Conservation (phyloP, 2,113 vertebrate species). For the Phaethornis superciliosus region DNA sequence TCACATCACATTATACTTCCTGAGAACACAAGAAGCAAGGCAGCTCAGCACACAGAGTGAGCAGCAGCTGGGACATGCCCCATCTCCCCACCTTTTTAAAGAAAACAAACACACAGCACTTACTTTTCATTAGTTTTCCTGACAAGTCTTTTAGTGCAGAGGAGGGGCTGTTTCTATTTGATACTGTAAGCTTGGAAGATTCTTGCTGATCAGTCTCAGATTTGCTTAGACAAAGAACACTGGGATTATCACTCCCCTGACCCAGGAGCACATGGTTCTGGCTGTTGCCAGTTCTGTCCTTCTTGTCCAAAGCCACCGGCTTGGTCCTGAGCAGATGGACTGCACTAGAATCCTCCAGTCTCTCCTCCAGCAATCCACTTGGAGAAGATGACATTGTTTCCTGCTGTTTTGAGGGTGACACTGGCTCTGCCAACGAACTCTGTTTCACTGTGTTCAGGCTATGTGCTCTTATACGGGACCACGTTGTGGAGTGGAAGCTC, state of each 20-base stretch:
- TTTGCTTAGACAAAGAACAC: slow-evolving; percentile 42
- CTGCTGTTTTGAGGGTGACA: slow-evolving; percentile 75
- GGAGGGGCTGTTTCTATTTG: slow-evolving; percentile 80
- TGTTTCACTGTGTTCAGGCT: slow-evolving; percentile 97
- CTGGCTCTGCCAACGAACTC: slow-evolving; percentile 92
- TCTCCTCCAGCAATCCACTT: slow-evolving; percentile 56
- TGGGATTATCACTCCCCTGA: slow-evolving; percentile 45
- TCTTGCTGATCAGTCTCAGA: slow-evolving; percentile 67
- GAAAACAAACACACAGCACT: slow-evolving; percentile 65
- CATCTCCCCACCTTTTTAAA: not conserved
- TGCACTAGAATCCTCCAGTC: slow-evolving; percentile 63
- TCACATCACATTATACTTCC: not conserved
- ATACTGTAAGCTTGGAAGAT: slow-evolving; percentile 81
- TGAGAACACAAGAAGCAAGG: too few species aligned
- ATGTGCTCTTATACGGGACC: slow-evolving; percentile 93
- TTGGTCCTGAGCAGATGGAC: slow-evolving; percentile 3
- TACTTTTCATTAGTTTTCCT: slow-evolving; percentile 96
- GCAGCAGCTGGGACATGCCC: not conserved
- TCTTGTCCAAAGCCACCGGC: slow-evolving; percentile 19
- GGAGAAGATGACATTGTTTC: slow-evolving; percentile 47
- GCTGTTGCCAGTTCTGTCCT: slow-evolving; percentile 38
- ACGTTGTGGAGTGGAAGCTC: slow-evolving; percentile 92
- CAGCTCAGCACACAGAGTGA: not conserved
- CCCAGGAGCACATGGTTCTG: slow-evolving; percentile 65
- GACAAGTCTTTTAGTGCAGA: slow-evolving; percentile 87